Conservation (phyloP, 2,113 vertebrate species). For the human (Homo sapiens) region GRCh38 chrX:121130001-121130500, state of each 20-base stretch:
- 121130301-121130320: too few species aligned
- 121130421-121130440: too few species aligned
- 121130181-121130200: background rate
- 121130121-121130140: background rate
- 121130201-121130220: background rate
- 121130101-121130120: background rate
- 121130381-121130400: too few species aligned
- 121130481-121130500: too few species aligned
- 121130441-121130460: too few species aligned
- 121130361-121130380: too few species aligned
- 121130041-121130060: background rate
- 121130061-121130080: background rate
- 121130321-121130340: too few species aligned
- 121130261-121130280: background rate
- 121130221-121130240: background rate
- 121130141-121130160: background rate
- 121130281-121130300: too few species aligned
- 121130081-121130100: background rate
- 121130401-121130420: too few species aligned
- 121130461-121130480: too few species aligned
- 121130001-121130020: background rate
- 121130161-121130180: conserved; percentile 2
- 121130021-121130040: background rate
- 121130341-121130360: too few species aligned
- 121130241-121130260: background rate